Evolutionary conservation across 1,140 invertebrate species (phyloP).

Genomic region (Ceratosolen solmsi): DNA sequence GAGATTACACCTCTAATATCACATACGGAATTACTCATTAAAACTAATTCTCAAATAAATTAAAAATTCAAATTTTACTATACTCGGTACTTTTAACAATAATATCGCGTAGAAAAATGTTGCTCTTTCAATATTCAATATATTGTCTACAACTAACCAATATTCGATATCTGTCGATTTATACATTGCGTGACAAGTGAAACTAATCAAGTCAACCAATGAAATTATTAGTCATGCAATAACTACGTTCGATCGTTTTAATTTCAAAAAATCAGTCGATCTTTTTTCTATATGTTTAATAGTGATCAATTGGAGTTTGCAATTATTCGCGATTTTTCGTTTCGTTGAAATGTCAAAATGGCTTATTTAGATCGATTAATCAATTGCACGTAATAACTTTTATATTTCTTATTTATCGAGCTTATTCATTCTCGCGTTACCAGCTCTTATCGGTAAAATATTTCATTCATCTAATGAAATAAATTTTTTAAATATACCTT

Average conservation of each 20-base stretch:
- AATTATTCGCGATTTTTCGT: no score
- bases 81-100: background rate
- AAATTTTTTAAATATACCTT: no score
- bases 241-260: background rate
- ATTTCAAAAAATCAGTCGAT: background rate
- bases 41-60: background rate
- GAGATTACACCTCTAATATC: no score
- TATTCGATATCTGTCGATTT: background rate
- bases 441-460: no score
- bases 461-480: no score
- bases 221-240: background rate
- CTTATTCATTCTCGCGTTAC: no score
- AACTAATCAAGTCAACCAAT: background rate
- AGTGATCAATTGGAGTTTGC: no score
- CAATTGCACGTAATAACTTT: no score
- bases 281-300: no score
- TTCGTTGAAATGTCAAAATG: no score
- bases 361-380: no score
- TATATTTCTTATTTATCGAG: no score
- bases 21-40: background rate
- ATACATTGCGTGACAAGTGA: background rate
- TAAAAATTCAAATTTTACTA: background rate
- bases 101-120: background rate
- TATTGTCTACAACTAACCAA: background rate
- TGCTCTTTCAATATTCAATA: background rate